Conservation (phyloP, 2,888 invertebrate species). For the Himalopsyche japonica region DNA sequence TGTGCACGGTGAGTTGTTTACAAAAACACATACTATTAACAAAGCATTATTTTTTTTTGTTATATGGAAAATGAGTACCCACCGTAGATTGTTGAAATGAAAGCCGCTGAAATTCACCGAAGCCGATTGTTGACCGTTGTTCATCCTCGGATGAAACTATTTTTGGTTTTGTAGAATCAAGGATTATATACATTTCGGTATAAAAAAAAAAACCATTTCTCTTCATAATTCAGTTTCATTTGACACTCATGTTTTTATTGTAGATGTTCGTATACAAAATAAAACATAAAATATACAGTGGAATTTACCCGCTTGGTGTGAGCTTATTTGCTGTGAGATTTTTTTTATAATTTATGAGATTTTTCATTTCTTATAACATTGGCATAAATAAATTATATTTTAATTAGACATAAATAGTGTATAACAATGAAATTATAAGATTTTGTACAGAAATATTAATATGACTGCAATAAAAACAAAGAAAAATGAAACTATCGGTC, state of each 20-base stretch:
- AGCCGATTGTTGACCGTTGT: background rate
- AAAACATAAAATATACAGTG: conserved; percentile 31
- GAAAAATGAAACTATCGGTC: conserved; percentile 54
- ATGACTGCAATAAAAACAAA: conserved; percentile 47
- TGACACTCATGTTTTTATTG: conserved; percentile 64
- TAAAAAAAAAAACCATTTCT: conserved; percentile 27
- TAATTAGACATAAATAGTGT: conserved; percentile 57
- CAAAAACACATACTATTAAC: background rate
- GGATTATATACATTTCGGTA: background rate
- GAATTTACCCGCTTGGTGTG: conserved; percentile 38
- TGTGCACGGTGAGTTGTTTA: background rate
- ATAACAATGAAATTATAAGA: conserved; percentile 47
- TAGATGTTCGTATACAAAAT: conserved; percentile 53
- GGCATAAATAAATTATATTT: conserved; percentile 43
- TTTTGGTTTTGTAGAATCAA: background rate
- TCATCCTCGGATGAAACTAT: background rate
- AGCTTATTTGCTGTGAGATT: conserved; percentile 63
- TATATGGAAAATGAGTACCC: background rate
- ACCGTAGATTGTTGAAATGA: background rate
- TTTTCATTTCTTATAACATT: conserved; percentile 25
- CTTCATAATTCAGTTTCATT: conserved; percentile 59
- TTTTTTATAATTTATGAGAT: conserved; percentile 21
- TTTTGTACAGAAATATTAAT: conserved; percentile 42
- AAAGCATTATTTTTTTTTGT: background rate
- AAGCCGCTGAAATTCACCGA: background rate